Percentiles rank a stretch among this genome's conserved stretches.
Conservation (phyloP, 2,113 vertebrate genomes). For the Trinectes maculatus region DNA sequence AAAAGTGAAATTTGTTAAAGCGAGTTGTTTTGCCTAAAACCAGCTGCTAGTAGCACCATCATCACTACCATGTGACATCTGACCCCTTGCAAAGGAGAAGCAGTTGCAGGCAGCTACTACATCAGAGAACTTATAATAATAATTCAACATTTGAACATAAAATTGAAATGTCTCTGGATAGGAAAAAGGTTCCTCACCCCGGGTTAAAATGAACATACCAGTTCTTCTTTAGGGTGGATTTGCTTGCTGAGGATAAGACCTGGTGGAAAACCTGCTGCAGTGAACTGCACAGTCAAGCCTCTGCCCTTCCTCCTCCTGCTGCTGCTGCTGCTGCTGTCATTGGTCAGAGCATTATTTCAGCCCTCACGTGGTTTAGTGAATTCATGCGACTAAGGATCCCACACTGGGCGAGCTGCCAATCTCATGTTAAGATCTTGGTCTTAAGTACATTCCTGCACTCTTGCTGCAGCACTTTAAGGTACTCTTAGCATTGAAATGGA, state of each 20-base stretch:
- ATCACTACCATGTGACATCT: too few species aligned
- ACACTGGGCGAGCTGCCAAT: slow-evolving; percentile 55
- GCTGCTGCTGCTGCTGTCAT: slow-evolving; percentile 33
- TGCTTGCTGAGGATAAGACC: slow-evolving; percentile 15
- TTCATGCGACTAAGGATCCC: slow-evolving; percentile 63
- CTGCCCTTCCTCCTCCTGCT: slow-evolving; percentile 31
- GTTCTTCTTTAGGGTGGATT: slow-evolving; percentile 4
- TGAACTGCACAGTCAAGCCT: slow-evolving; percentile 50
- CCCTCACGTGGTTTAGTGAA: slow-evolving; percentile 60
- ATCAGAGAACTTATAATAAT: too few species aligned
- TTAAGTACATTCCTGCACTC: slow-evolving; percentile 68
- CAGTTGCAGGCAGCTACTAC: too few species aligned
- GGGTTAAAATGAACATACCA: background rate
- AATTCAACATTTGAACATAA: too few species aligned
- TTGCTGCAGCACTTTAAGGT: slow-evolving; percentile 33
- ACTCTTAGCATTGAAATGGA: slow-evolving; percentile 16
- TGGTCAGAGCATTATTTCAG: slow-evolving; percentile 53
- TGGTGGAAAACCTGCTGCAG: slow-evolving; percentile 19
- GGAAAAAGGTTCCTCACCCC: background rate
- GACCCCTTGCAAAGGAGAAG: too few species aligned
- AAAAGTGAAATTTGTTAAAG: too few species aligned
- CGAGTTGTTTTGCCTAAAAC: too few species aligned
- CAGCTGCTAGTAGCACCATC: too few species aligned
- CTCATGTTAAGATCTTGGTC: slow-evolving; percentile 61
- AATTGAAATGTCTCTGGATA: too few species aligned